Evolutionary conservation across 2,888 invertebrate genomes (phyloP), one percentile per base, ranked within the genome.

Genomic region (Drosophila peninsularis): DNA sequence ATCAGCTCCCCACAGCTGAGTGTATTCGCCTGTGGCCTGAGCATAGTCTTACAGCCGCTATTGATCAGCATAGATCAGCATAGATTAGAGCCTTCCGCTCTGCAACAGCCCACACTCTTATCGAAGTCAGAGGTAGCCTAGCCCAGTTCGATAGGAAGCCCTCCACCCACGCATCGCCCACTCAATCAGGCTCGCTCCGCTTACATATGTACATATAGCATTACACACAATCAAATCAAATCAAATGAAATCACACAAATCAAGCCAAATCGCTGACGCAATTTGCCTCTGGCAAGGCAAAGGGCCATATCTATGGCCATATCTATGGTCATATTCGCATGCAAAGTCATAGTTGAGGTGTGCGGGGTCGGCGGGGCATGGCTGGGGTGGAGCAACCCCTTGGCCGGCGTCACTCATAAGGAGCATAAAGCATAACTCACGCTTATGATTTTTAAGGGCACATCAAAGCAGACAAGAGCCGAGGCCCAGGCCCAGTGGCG

Each of bases 381-480:
- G n/a, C n/a, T n/a, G n/a, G n/a, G 6, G 34, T 11, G 11, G 30
- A 52, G 52, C 73, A 75, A 71, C 68, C 74, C 76, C 78, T 68
- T 73, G 68, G 71, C 70, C 65, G 44, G 11, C 64, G 42, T 54
- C 63, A 63, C 39, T 60, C 53, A 57, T 44, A 36, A 52, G 52
- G 21, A 30, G 64, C 62, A 74, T 74, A 75, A 71, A 66, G 73
- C 86, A 83, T 83, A 83, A 88, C 83, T 83, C 83, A 83, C 86
- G 83, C 83, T 83, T 88, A 83, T 83, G 88, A 83, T 88, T 88
- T 83, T 83, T 83, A 88, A 86, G 83, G 88, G 86, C 86, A 85
- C 80, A 83, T 83, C 88, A 83, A 82, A 84, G 77, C 67, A 42
- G 21, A n/a, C 30, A 10, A 13, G 19, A 32, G 27, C 27, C 27